Percentiles rank a stretch among this genome's conserved stretches.
Evolutionary conservation across 2,888 invertebrate genomes (phyloP).

Genomic region (Caenorhabditis sp.): DNA sequence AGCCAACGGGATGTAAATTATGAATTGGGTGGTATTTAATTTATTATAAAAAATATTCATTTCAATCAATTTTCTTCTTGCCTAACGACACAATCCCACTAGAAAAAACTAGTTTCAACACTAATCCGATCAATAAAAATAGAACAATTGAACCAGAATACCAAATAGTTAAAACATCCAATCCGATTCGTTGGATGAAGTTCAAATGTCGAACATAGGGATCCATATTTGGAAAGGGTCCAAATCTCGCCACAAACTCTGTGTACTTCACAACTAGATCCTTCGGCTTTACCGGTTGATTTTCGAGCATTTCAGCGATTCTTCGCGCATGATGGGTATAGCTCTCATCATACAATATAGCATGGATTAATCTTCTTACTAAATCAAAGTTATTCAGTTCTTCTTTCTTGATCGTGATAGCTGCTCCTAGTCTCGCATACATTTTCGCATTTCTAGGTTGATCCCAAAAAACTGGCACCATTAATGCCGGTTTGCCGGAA

Average conservation of each 20-base stretch:
- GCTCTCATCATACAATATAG: slow-evolving; percentile 16
- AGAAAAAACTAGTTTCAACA: too few species aligned
- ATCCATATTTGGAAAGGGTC: slow-evolving; percentile 21
- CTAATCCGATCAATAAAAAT: too few species aligned
- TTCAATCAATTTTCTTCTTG: too few species aligned
- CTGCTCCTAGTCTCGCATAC: slow-evolving; percentile 26
- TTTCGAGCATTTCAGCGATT: slow-evolving; percentile 13
- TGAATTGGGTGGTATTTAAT: neutral
- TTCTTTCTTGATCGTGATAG: slow-evolving; percentile 28
- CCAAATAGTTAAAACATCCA: neutral
- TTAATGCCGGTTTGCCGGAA: slow-evolving; percentile 23
- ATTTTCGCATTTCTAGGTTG: slow-evolving; percentile 40
- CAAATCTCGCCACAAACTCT: slow-evolving; percentile 29
- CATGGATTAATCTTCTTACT: slow-evolving; percentile 13
- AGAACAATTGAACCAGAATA: too few species aligned
- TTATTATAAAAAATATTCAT: too few species aligned
- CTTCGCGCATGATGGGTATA: slow-evolving; percentile 10
- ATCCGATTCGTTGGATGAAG: neutral
- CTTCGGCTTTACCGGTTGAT: slow-evolving; percentile 27
- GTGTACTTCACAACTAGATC: slow-evolving; percentile 23
- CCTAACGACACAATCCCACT: too few species aligned
- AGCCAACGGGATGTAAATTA: neutral
- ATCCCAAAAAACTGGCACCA: slow-evolving; percentile 44
- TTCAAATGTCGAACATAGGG: slow-evolving; percentile 10
- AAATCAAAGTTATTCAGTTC: slow-evolving; percentile 20